A percentile compares a stretch with the other conserved stretches of the same genome.
Conservation (phyloP, 2,888 invertebrate genomes). For the Megaustenia siamemsis region DNA sequence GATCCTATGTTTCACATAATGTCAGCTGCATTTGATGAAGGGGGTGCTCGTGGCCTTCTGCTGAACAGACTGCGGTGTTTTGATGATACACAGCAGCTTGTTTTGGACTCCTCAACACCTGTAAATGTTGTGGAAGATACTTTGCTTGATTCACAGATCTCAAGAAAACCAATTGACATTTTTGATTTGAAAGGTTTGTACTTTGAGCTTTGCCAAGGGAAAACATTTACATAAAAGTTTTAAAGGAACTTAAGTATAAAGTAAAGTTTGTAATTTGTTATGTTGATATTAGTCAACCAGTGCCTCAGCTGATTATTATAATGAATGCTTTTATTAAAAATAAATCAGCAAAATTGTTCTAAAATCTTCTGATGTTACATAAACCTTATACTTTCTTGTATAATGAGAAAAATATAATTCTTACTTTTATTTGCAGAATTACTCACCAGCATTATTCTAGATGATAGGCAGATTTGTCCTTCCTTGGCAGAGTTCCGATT, state of each 20-base stretch:
- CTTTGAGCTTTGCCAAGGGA: too few species aligned
- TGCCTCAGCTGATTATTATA: background rate
- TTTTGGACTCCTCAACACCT: slow-evolving; percentile 77
- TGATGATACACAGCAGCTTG: slow-evolving; percentile 77
- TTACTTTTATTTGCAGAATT: slow-evolving; percentile 62
- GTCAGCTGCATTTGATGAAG: slow-evolving; percentile 81
- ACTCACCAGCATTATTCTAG: slow-evolving; percentile 58
- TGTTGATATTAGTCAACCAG: background rate
- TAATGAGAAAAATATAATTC: background rate
- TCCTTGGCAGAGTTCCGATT: slow-evolving; percentile 85
- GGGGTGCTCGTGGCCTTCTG: slow-evolving; percentile 79
- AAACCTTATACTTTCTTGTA: background rate
- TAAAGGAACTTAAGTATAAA: too few species aligned
- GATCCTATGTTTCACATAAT: slow-evolving; percentile 81
- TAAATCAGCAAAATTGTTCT: background rate
- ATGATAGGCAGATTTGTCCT: slow-evolving; percentile 82
- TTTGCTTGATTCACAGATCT: slow-evolving; percentile 44
- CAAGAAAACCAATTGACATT: slow-evolving; percentile 61
- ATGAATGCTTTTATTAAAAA: background rate
- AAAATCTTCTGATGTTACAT: background rate
- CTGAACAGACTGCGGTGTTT: slow-evolving; percentile 75
- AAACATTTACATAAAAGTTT: too few species aligned
- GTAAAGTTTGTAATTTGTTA: too few species aligned
- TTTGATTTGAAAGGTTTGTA: slow-evolving; percentile 67
- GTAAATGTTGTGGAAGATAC: slow-evolving; percentile 63